Base-by-base conservation (phyloP, 2,888 invertebrate species). In the Orthosia cruda region DNA sequence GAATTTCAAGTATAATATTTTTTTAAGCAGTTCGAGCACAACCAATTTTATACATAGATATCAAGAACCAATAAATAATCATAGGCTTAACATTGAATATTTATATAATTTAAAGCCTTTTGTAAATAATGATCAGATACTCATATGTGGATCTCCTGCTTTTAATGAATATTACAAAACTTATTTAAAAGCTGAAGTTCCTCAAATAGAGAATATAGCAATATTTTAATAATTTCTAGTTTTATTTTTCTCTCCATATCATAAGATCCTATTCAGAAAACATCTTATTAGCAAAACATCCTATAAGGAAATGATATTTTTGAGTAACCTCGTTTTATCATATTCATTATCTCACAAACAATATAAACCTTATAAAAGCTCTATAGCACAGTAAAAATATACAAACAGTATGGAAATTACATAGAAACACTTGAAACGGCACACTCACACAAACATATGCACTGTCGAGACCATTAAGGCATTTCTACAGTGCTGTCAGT, bases 1-100 rank as follows among this genome's bases (percentile, higher is more conserved):
- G 98, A 98, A 98, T 94, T 98, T 98, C 91, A 94, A 94, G n/a
- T 97, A 97, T 82, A 94, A 95, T 58, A 94, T 98, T 81, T 98
- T 97, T 93, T 85, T 98, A 64, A 92, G 94, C 84, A 92, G 92
- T 50, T 64, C 15, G 45, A 58, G 13, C 57, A 49, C 55, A 54
- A 57, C 73, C 20, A 67, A 78, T 74, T 50, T 20, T 18, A 77
- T 64, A 63, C 71, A 82, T 59, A 97, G 96, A 89, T 97, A 97
- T 91, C 93, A 96, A 87, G 97, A 97, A 92, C 95, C 96, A 63
- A 91, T 97, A 50, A 87, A 92, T 71, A 80, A 81, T 66, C 86
- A 88, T 54, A 97, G 93, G 90, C 87, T 97, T 11, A 86, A 83
- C 61, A 67, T 81, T 61, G 84, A 91, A 58, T 91, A 95, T 87